phyloP scores from a whole-genome alignment of 2,113 vertebrate genomes.

The Corythoichthys haematopterus region DNA sequence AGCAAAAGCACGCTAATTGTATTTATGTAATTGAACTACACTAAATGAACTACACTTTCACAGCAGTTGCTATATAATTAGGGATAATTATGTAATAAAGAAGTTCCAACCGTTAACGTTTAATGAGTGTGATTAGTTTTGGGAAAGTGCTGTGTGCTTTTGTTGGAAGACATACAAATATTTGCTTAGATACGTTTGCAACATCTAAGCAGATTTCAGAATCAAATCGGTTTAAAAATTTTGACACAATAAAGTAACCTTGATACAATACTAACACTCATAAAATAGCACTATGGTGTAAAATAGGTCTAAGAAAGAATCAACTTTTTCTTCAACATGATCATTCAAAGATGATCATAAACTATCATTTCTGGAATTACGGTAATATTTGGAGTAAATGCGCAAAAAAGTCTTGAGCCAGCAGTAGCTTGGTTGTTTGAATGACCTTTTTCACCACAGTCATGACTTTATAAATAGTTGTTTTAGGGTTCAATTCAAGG shows the following conservation, averaged over 20 bases:
- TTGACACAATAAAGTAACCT: neutral
- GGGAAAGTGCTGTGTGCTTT: neutral
- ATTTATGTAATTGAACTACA: neutral
- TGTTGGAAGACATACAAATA: neutral
- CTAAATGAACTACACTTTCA: neutral
- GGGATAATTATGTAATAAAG: neutral
- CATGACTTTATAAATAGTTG: neutral
- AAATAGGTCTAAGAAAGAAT: neutral
- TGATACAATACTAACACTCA: neutral
- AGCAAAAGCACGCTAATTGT: neutral
- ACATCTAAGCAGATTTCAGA: neutral
- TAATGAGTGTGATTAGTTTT: neutral
- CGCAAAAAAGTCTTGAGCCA: neutral
- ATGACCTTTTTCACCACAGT: neutral
- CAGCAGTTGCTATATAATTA: neutral
- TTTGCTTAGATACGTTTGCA: neutral
- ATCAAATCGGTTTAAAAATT: neutral
- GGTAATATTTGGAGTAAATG: neutral
- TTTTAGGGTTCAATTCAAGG: neutral
- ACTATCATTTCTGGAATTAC: neutral
- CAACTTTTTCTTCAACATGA: neutral
- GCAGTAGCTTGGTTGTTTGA: neutral
- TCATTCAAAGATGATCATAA: neutral
- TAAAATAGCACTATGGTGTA: neutral
- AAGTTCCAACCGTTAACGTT: neutral